Evolutionary conservation across 1,140 invertebrate species (phyloP).

Genomic region (Aphis gossypii): DNA sequence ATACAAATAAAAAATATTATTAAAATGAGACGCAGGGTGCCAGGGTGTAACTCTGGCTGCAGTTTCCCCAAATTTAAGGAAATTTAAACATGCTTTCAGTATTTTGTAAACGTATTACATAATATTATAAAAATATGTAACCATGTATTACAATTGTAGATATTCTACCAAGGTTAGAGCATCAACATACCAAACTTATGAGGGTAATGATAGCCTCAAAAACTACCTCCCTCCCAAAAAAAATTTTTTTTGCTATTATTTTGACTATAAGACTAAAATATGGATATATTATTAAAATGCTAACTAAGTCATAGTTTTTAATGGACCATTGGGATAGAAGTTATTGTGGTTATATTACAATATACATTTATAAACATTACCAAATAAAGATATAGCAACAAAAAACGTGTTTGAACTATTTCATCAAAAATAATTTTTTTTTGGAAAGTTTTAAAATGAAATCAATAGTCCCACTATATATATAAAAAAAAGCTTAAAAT

Average conservation of each 20-base stretch:
- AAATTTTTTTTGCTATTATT: background rate
- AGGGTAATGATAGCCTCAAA: background rate
- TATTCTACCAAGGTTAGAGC: background rate
- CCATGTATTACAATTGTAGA: background rate
- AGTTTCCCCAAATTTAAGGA: background rate
- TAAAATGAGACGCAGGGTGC: background rate
- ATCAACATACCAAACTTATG: background rate
- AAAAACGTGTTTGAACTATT: background rate
- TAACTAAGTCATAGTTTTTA: too few relatives aligned
- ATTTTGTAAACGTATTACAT: background rate
- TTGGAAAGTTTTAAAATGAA: background rate
- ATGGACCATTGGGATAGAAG: background rate
- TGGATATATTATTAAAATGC: too few relatives aligned
- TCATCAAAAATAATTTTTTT: background rate
- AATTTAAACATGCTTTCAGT: background rate
- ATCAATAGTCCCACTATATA: background rate
- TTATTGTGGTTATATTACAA: background rate
- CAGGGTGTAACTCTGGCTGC: background rate
- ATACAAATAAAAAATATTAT: background rate
- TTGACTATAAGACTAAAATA: background rate
- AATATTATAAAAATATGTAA: background rate
- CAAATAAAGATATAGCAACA: background rate
- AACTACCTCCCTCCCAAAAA: rapidly evolving
- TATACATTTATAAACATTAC: background rate
- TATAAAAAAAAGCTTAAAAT: background rate